Evolutionary conservation across 2,113 vertebrate species (phyloP).

Genomic region (Campylomormyrus numenius): DNA sequence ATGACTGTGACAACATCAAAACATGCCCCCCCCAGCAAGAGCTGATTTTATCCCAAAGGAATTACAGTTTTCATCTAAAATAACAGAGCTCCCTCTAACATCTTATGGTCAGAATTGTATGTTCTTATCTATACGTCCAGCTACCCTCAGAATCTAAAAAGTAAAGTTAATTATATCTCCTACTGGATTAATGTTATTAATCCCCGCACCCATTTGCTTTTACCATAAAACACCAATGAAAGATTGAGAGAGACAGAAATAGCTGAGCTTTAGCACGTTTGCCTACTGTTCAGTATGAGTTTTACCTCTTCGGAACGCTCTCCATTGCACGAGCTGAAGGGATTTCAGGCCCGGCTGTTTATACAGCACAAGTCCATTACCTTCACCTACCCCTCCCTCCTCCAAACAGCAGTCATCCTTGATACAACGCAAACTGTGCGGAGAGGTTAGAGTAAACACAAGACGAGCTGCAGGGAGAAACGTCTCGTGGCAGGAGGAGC

Average conservation of each 20-base stretch:
- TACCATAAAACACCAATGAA: neutral
- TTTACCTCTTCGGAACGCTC: neutral
- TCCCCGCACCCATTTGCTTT: neutral
- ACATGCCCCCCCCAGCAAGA: neutral
- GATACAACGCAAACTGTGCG: neutral
- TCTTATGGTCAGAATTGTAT: neutral
- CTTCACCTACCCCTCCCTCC: neutral
- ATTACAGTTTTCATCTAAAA: neutral
- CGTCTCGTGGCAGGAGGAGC: neutral
- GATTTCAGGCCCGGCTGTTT: neutral
- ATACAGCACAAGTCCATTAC: neutral
- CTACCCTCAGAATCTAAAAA: neutral
- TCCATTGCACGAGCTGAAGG: neutral
- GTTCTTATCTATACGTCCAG: neutral
- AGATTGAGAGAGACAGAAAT: neutral
- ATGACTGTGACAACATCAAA: neutral
- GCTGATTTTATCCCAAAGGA: neutral
- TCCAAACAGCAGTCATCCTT: slow-evolving; percentile 3
- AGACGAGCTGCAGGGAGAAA: neutral
- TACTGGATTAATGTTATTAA: neutral
- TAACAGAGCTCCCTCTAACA: neutral
- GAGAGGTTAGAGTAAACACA: slow-evolving; percentile 13
- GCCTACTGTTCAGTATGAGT: neutral
- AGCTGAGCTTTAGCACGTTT: neutral
- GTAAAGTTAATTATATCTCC: neutral